Base-by-base conservation (phyloP, 2,113 vertebrate species). In the Aspidoscelis tigris region DNA sequence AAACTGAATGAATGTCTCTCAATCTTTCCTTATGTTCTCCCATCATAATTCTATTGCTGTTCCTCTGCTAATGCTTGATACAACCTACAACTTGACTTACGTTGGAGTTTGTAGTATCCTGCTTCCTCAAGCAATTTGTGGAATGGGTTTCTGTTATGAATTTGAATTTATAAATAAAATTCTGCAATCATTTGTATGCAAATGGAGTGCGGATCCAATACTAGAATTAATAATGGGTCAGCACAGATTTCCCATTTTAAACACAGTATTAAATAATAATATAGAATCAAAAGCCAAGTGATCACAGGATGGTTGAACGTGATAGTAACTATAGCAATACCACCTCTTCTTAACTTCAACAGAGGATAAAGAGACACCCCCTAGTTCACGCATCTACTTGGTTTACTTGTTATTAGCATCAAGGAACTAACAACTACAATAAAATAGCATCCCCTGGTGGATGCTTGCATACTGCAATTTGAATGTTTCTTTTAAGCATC, bases 331-430 rank as follows among this genome's bases (percentile, higher is more conserved):
- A 79, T 41, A 33, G 69, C 44, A 61, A 4, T 18, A 61, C 18
- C 58, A 61, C 11, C 6, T 66, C 65, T 61, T 61, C 58, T 26
- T 26, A 22, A 14, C 33, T 39, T 39, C 43, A 2, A 3, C 24
- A 9, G 1, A 76, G 5, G 4, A 6, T 58, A 64, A 3, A 39
- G 0, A 64, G 7, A 2, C 10, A 0, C 1, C 0, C 20, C 0
- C 0, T 33, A 5, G 50, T 73, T 7, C 39, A 1, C 0, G 8
- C 74, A 7, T 16, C 10, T 0, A 7, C 33, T 0, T 0, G 0
- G 1, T 22, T 0, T 74, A 14, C 55, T 44, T n/a, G 2, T 64
- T 0, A 64, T 0, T 22, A 11, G 1, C 0, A 0, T 53, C 65
- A 39, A 21, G 44, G 26, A 10, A 47, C 55, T 18, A 0, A 33